Base-by-base conservation (phyloP, 2,888 invertebrate species). In the Acanthopleura granulata region DNA sequence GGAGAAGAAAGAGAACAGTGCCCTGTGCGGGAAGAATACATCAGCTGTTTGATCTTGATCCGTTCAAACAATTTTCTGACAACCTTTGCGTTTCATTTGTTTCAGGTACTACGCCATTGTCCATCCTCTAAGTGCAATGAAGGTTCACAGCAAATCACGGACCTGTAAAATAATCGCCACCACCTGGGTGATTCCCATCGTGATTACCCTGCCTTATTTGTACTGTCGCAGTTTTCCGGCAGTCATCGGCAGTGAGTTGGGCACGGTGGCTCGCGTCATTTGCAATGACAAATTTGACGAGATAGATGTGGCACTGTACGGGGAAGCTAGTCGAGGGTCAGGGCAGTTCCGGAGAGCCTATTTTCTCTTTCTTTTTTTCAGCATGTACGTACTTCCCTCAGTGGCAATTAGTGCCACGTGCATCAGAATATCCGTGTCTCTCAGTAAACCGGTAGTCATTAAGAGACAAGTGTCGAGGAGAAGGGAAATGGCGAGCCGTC, bases 51-150 rank as follows among this genome's bases (percentile, higher is more conserved):
- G 9, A 9, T 40, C 40, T 40, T 40, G 40, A 40, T 40, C 4
- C 9, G 9, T 40, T 40, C 40, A 9, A 40, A 6, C 9, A 6
- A 9, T 40, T 9, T 40, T 40, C 9, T 40, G 4, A 40, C 9
- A 40, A 40, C 40, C 40, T 40, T 40, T 40, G 40, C 9, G 3
- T 3, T 40, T 40, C 4, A 40, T 76, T 76, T 74, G 73, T 66
- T 85, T 86, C 85, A 91, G 91, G 76, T 91, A 91, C 77, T 90
- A 91, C 79, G 91, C 91, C 29, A 90, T 92, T 16, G 90, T 91
- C 0, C 89, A 91, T 77, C 91, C 91, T 0, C 83, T 91, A 70
- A 89, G 90, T 40, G 89, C 90, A 25, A 87, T 91, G 82, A 88
- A 84, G 74, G 81, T 88, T 27, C 85, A 85, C 82, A 87, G 87